Conservation (phyloP, 2,888 invertebrate species). For the Lysandra coridon region DNA sequence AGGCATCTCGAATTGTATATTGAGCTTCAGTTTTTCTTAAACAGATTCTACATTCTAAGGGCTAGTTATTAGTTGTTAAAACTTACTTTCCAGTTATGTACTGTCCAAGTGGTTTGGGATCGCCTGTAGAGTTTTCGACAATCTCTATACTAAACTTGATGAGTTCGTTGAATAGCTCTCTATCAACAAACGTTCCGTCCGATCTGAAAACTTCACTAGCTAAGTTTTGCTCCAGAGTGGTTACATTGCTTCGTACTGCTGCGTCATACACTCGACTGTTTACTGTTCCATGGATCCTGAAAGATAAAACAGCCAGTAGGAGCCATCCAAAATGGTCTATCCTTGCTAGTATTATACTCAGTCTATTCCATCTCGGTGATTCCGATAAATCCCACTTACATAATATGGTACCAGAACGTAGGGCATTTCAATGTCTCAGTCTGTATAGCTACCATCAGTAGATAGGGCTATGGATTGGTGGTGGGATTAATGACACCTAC, state of each 20-base stretch:
- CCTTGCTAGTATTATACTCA: too few species aligned
- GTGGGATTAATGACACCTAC: too few species aligned
- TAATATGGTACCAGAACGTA: too few species aligned
- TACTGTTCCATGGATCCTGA: constrained; percentile 63
- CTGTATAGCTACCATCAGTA: too few species aligned
- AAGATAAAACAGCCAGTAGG: background rate
- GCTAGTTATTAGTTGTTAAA: background rate
- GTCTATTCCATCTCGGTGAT: too few species aligned
- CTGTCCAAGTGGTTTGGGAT: constrained; percentile 43
- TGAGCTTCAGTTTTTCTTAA: too few species aligned
- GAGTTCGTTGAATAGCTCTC: constrained; percentile 43
- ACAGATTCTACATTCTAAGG: too few species aligned
- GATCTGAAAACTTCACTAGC: constrained; percentile 45
- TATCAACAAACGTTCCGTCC: constrained; percentile 43
- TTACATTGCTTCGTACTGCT: constrained; percentile 52
- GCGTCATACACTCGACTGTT: constrained; percentile 52
- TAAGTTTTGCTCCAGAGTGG: constrained; percentile 49
- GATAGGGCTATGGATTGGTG: too few species aligned
- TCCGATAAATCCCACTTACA: too few species aligned
- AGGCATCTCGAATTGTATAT: too few species aligned
- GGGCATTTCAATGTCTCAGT: too few species aligned
- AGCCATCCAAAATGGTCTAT: too few species aligned
- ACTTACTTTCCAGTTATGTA: constrained; percentile 46
- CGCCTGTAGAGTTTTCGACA: constrained; percentile 36
- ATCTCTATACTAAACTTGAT: constrained; percentile 39